Conservation (phyloP, 2,797 vertebrate species). For the Brachyrhaphis roseni region DNA sequence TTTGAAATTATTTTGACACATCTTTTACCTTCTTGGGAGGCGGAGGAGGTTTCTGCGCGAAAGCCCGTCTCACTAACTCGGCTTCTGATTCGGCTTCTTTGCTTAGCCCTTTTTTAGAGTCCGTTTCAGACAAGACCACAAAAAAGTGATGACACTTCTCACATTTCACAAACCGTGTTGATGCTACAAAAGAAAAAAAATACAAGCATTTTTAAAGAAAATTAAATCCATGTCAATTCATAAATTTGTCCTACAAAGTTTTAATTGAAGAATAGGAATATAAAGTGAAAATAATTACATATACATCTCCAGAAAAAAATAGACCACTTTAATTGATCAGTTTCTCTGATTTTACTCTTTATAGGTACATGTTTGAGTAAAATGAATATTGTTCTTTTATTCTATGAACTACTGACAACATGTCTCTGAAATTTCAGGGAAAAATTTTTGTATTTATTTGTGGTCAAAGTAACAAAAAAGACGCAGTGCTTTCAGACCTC, state of each 20-base stretch:
- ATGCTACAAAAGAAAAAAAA: slow-evolving; percentile 80
- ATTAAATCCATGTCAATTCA: not conserved
- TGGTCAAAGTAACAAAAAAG: too few species aligned
- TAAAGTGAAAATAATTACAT: not conserved
- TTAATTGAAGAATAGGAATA: not conserved
- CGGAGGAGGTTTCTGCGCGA: slow-evolving; percentile 96
- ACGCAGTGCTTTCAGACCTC: too few species aligned
- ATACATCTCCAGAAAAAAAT: not conserved
- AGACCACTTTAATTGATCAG: too few species aligned
- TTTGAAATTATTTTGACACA: not conserved
- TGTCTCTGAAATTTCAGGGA: too few species aligned
- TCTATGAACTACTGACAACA: too few species aligned
- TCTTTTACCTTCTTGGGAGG: slow-evolving; percentile 93
- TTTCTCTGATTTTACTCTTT: too few species aligned
- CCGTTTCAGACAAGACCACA: slow-evolving; percentile 95
- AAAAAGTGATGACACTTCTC: slow-evolving; percentile 99
- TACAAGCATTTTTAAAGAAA: not conserved
- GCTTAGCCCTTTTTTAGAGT: slow-evolving; percentile 95
- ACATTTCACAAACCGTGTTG: slow-evolving; percentile 97
- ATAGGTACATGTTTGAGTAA: too few species aligned
- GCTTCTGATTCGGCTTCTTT: slow-evolving; percentile 94
- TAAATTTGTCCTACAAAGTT: not conserved
- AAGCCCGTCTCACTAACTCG: slow-evolving; percentile 95
- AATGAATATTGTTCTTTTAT: too few species aligned
- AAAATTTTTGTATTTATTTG: too few species aligned